Evolutionary conservation across 2,113 vertebrate genomes (phyloP).

Genomic region (Psammodynastes pulverulentus): DNA sequence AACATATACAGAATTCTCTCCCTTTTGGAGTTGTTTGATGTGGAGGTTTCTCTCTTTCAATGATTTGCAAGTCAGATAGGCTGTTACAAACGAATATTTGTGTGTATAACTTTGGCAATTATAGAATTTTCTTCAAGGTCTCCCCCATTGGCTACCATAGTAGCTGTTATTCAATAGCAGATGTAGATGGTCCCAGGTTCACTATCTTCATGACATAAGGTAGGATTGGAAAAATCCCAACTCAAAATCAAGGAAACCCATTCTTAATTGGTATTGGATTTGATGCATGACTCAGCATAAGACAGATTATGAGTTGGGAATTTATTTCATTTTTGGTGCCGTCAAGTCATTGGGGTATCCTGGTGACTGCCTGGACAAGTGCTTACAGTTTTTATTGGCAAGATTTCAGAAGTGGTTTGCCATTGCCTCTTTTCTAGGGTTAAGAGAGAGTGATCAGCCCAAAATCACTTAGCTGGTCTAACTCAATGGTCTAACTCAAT

Average conservation of each 20-base stretch:
- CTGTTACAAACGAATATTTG: not conserved
- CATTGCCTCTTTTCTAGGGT: not conserved
- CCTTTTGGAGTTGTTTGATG: not conserved
- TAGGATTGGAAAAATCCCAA: not conserved
- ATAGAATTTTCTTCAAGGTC: not conserved
- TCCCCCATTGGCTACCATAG: not conserved
- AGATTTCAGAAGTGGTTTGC: not conserved
- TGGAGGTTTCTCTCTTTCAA: not conserved
- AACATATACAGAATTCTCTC: not conserved
- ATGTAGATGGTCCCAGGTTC: not conserved
- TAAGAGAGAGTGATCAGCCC: not conserved
- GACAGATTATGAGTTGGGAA: not conserved
- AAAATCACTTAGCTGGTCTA: not conserved
- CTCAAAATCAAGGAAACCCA: not conserved
- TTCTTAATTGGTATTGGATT: not conserved
- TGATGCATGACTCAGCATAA: not conserved
- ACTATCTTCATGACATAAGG: not conserved
- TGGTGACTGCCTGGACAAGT: not conserved
- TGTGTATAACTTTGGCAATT: not conserved
- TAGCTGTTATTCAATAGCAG: not conserved
- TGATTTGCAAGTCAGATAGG: not conserved
- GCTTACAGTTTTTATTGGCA: not conserved
- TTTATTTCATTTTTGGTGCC: not conserved
- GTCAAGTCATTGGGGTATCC: not conserved
- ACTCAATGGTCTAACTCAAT: not conserved